Percentiles rank a stretch among this genome's conserved stretches.
Evolutionary conservation across 2,113 vertebrate species (phyloP).

Genomic region (Dendrocopos noguchii): DNA sequence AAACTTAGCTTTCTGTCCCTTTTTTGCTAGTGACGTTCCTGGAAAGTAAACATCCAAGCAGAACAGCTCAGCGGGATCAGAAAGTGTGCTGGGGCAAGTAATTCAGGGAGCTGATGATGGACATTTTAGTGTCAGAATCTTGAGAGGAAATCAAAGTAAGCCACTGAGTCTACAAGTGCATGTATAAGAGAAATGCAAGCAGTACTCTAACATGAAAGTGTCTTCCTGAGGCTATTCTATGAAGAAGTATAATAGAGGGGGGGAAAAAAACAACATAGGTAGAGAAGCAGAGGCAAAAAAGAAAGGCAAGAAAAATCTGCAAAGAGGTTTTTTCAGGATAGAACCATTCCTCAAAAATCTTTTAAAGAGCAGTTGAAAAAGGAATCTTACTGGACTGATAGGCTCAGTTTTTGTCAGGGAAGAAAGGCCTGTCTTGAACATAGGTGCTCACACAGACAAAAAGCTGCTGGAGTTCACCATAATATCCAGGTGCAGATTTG

Average conservation of each 20-base stretch:
- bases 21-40: constrained; percentile 22
- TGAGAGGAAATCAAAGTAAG: constrained; percentile 60
- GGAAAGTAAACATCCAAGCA: constrained; percentile 50
- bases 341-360: not conserved
- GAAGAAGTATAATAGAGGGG: constrained; percentile 10
- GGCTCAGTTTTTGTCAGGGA: not conserved
- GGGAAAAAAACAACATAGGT: not conserved
- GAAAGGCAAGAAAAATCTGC: not conserved
- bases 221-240: constrained; percentile 56
- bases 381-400: not conserved
- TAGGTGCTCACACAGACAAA: not conserved
- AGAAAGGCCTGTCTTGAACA: constrained; percentile 13
- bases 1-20: not conserved
- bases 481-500: not conserved
- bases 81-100: constrained; percentile 21
- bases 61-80: not conserved
- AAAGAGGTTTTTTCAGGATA: constrained; percentile 11
- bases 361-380: not conserved
- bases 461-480: not conserved
- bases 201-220: constrained; percentile 20
- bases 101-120: constrained; percentile 49
- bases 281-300: not conserved
- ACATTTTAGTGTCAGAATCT: constrained; percentile 63
- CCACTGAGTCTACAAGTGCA: constrained; percentile 16
- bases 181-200: constrained; percentile 11